Evolutionary conservation across 1,140 invertebrate genomes (phyloP), one percentile per base, ranked within the genome.

Genomic region (Camponotus floridanus): DNA sequence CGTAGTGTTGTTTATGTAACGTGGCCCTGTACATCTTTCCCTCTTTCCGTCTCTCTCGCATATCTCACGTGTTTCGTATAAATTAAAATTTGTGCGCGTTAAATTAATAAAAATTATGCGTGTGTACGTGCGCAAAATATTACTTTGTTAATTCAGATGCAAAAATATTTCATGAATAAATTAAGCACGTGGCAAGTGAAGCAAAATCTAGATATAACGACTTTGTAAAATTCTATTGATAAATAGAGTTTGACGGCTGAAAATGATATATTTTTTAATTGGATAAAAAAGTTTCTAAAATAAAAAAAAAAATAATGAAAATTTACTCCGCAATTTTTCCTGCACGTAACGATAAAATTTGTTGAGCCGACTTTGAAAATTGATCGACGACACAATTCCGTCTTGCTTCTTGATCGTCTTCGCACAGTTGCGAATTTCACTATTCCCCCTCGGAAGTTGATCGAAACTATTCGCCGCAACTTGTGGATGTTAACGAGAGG

Each of bases 401-500:
- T 13, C 31, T n/a, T n/a, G 62, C 76, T 51, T 26, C 62, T 80
- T 55, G 45, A 80, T 21, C 76, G 33, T 21, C 51, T 39, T 68
- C 21, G 18, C 39, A 51, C 39, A 39, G 42, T 68, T 79, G n/a
- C 62, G 5, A 79, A 39, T 78, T 79, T 13, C 31, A 79, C 76
- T 79, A 51, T 55, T 68, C n/a, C 76, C 36, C 33, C 26, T 42
- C 3, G 33, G 18, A 31, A 61, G 55, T 61, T 21, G 55, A 61
- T 74, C 55, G 21, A 21, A 42, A 71, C 21, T 48, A 42, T 15
- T 39, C 2, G 39, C 79, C 68, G 68, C 79, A 62, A 73, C 39
- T 73, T 81, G 79, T 8, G 55, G 26, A 18, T 61, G 68, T 31
- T 83, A 81, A 83, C 42, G 55, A 42, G 18, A 33, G 36, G 15